Evolutionary conservation across 2,888 invertebrate species (phyloP), one percentile per base, ranked within the genome.

Genomic region (Junonia oenone): DNA sequence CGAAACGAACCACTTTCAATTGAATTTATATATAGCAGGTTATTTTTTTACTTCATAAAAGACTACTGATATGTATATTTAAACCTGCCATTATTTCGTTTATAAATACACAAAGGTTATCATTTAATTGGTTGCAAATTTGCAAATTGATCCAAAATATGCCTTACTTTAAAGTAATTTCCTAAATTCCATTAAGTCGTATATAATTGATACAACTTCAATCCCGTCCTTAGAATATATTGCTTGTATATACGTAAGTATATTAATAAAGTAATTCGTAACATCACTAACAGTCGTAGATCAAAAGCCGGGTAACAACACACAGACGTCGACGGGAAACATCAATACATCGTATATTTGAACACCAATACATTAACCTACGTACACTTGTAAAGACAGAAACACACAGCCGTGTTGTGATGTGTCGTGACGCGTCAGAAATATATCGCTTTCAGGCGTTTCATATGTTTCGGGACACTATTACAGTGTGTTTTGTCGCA

Each of bases 321-420:
- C 13, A 49, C 26, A 35, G 47, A 26, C 49, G 33, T 17, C 38
- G 13, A 52, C 46, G 49, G 54, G 45, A 29, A 50, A 57, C 60
- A 55, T 43, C 48, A 40, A 54, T 27, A 55, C 45, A 33, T 40
- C 43, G 43, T 48, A 51, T 37, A 45, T 27, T 51, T 49, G 57
- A 60, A 60, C 55, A 61, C 58, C 52, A 46, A 61, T 37, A 56
- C 37, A 52, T 51, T 47, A 61, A 47, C 40, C 53, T 61, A 61
- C 58, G 13, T 38, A 38, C 37, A 9, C 17, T 40, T 52, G 14
- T 51, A 38, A 49, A n/a, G n/a, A n/a, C n/a, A n/a, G n/a, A n/a
- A n/a, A n/a, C n/a, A n/a, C n/a, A n/a, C n/a, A n/a, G n/a, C n/a
- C n/a, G n/a, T n/a, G n/a, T n/a, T n/a, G n/a, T n/a, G n/a, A n/a